phyloP scores from a whole-genome alignment of 2,888 invertebrate genomes.

The Drosophila mayaguana region DNA sequence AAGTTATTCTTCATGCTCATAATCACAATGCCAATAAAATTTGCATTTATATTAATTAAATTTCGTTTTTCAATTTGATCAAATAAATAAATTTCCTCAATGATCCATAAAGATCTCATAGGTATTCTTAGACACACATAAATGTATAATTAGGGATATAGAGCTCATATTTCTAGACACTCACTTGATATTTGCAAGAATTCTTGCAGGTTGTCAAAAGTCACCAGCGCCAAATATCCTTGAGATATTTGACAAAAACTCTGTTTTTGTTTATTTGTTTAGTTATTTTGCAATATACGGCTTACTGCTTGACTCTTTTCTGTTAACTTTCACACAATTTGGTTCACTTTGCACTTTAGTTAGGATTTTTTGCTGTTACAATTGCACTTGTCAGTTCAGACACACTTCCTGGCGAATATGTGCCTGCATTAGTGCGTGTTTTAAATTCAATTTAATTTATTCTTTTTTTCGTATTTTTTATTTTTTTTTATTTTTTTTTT shows the following conservation, averaged over 20 bases:
- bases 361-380: slow-evolving; percentile 45
- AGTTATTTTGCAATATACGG: slow-evolving; percentile 22
- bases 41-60: not conserved
- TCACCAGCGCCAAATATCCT: slow-evolving; percentile 69
- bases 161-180: slow-evolving; percentile 33
- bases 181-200: slow-evolving; percentile 51
- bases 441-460: slow-evolving; percentile 1
- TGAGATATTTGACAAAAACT: slow-evolving; percentile 20
- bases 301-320: slow-evolving; percentile 57
- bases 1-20: too few relatives aligned
- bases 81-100: not conserved
- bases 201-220: slow-evolving; percentile 40
- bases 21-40: not conserved
- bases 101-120: not conserved
- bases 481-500: slow-evolving; percentile 8
- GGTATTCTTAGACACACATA: too few relatives aligned
- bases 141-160: too few relatives aligned
- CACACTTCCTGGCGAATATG: slow-evolving; percentile 57
- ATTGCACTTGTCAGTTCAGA: slow-evolving; percentile 53
- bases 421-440: slow-evolving; percentile 20
- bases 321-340: slow-evolving; percentile 32
- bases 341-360: slow-evolving; percentile 53
- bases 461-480: not conserved
- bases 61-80: not conserved
- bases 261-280: slow-evolving; percentile 38